Evolutionary conservation across 1,140 invertebrate species (phyloP).

Genomic region (Plectrocnemia conspersa): DNA sequence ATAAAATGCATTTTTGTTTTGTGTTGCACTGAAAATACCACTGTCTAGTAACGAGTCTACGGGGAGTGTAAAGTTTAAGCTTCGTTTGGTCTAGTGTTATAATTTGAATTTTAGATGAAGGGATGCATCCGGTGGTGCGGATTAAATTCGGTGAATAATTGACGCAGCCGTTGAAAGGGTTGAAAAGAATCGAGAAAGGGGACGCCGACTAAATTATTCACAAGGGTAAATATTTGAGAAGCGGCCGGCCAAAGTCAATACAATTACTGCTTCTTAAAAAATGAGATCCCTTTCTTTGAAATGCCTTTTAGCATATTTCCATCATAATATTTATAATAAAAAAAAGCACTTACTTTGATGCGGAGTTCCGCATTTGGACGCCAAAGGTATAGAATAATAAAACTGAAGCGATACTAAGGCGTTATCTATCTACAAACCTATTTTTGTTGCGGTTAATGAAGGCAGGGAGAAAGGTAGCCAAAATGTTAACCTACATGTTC

Average conservation of each 20-base stretch:
- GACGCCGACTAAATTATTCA: background rate
- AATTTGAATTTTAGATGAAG: slow-evolving; percentile 4
- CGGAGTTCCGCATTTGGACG: background rate
- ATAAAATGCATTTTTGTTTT: no score
- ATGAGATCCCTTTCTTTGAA: background rate
- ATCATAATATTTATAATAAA: no score
- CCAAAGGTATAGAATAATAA: background rate
- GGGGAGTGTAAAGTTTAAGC: background rate
- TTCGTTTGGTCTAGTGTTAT: no score
- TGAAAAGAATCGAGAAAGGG: background rate
- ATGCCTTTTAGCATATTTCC: no score
- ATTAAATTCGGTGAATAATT: background rate
- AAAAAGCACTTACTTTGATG: no score
- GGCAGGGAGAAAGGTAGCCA: no score
- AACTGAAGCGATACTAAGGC: background rate
- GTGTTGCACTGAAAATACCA: background rate
- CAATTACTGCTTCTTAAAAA: background rate
- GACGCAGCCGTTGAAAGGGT: background rate
- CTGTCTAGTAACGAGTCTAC: background rate
- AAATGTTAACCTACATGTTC: no score
- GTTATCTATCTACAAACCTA: background rate
- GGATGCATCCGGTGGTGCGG: background rate
- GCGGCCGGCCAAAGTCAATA: background rate
- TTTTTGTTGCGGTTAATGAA: no score
- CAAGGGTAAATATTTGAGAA: background rate